Percentiles rank a stretch among this genome's conserved stretches.
These are phyloP conservation scores for Rhynchomys soricoides DNA, from an alignment of 2,113 vertebrate genomes.

Conservation along the genomic window DNA sequence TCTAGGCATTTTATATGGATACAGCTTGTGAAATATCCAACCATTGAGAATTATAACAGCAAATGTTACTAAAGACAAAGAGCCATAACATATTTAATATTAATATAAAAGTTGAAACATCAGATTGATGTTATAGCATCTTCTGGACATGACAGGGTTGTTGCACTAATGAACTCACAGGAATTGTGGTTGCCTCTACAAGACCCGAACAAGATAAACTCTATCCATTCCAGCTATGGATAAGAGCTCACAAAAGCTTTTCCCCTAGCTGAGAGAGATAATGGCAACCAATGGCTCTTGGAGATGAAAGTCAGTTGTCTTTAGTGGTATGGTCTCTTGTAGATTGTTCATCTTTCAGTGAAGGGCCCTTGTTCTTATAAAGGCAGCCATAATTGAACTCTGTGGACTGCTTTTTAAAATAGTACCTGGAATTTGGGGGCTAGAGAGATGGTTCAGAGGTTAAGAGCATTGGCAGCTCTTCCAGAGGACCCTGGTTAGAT, in stretches of 20 bases:
- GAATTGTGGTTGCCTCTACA: neutral
- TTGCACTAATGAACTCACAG: neutral
- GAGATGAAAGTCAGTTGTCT: neutral
- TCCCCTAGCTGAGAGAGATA: neutral
- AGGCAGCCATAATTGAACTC: neutral
- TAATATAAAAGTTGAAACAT: neutral
- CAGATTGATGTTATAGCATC: neutral
- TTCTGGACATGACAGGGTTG: neutral
- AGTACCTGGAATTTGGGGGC: no score
- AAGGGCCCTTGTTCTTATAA: neutral
- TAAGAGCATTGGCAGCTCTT: no score
- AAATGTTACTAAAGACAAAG: neutral
- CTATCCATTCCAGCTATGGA: neutral
- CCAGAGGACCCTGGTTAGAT: no score
- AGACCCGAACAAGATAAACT: neutral
- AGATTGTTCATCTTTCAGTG: neutral
- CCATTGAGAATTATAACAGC: neutral
- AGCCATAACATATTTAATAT: neutral
- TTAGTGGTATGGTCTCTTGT: no score
- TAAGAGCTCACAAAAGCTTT: neutral
- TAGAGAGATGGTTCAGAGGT: no score
- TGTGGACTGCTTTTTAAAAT: neutral
- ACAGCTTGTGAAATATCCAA: neutral
- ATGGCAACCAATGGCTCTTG: neutral
- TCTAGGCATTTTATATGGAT: neutral